Percentiles rank a stretch among this genome's conserved stretches.
Conservation (phyloP, 2,113 vertebrate genomes). For the Ia io region DNA sequence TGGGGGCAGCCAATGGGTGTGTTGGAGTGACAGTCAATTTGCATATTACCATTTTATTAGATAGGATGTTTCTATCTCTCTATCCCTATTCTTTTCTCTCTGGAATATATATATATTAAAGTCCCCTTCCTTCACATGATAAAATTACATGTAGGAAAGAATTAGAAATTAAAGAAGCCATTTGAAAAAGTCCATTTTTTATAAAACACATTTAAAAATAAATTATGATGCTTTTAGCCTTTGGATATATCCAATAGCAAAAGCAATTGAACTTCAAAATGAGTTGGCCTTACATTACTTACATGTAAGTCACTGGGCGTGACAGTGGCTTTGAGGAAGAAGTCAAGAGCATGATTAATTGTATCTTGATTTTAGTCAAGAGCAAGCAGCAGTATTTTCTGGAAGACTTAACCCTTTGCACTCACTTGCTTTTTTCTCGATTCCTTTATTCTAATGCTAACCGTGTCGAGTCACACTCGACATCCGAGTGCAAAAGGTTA, state of each 20-base stretch:
- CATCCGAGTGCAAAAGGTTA: too few relatives aligned
- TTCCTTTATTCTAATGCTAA: too few relatives aligned
- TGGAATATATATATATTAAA: too few relatives aligned
- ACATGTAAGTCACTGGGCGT: conserved; percentile 59
- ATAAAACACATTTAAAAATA: conserved; percentile 1
- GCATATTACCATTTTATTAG: too few relatives aligned
- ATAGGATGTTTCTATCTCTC: too few relatives aligned
- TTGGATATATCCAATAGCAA: conserved; percentile 36
- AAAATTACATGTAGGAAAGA: neutral
- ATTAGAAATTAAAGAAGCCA: neutral
- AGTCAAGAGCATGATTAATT: conserved; percentile 69
- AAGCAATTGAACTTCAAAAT: conserved; percentile 43
- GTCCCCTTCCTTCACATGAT: neutral
- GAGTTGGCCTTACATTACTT: conserved; percentile 50
- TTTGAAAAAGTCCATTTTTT: neutral
- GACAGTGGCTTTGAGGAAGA: conserved; percentile 48
- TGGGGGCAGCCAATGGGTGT: too few relatives aligned
- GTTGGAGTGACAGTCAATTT: too few relatives aligned
- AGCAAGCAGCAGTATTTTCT: conserved; percentile 51
- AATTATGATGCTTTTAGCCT: conserved; percentile 1
- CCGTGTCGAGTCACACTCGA: too few relatives aligned
- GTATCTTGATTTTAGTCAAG: conserved; percentile 63
- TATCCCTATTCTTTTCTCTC: too few relatives aligned
- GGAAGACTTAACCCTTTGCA: too few relatives aligned
- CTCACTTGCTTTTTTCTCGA: too few relatives aligned